These are phyloP conservation scores for Cheilosia soror DNA, from an alignment of 2,888 invertebrate genomes.

Conservation along the genomic window DNA sequence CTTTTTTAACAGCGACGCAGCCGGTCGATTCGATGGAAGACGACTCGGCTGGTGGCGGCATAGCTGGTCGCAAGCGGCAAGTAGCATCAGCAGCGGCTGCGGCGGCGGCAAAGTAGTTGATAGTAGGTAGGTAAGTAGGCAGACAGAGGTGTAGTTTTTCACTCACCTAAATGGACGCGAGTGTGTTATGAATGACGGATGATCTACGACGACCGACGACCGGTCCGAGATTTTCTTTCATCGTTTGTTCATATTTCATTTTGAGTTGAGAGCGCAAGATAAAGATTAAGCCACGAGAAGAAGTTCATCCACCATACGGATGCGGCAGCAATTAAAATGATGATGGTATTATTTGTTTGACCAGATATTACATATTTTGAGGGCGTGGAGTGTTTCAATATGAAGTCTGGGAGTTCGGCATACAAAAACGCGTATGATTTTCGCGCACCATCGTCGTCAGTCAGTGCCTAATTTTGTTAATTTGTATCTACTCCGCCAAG, in stretches of 20 bases:
- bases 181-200: constrained; percentile 68
- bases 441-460: too few relatives aligned
- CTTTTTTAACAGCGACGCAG: constrained; percentile 16
- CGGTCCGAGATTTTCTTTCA: constrained; percentile 46
- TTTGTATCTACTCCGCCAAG: too few relatives aligned
- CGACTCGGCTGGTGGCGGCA: constrained; percentile 4
- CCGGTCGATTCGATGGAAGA: constrained; percentile 7
- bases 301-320: constrained; percentile 19
- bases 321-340: constrained; percentile 42
- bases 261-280: constrained; percentile 56
- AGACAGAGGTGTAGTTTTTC: constrained; percentile 69
- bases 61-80: background rate
- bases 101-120: constrained; percentile 41
- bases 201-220: constrained; percentile 55
- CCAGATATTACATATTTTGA: background rate
- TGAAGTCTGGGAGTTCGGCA: constrained; percentile 5
- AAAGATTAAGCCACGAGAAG: constrained; percentile 24
- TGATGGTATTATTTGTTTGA: constrained; percentile 37
- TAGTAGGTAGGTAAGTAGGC: constrained; percentile 63
- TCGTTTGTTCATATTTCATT: constrained; percentile 66
- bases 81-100: constrained; percentile 5
- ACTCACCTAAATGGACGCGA: constrained; percentile 58
- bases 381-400: constrained; percentile 9
- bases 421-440: background rate
- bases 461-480: constrained; percentile 15